A percentile compares a stretch with the other conserved stretches of the same genome.
Conservation (phyloP, 1,140 invertebrate species). For the Bombyx mori region ASM3026992v2 NC_085130.1:12295001-12295500, state of each 20-base stretch:
- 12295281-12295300: slow-evolving; percentile 8
- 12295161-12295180: slow-evolving; percentile 53
- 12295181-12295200: too few species aligned
- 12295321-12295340: slow-evolving; percentile 3
- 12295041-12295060: too few species aligned
- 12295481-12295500: neutral
- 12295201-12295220: slow-evolving; percentile 11
- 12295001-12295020: too few species aligned
- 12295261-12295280: slow-evolving; percentile 10
- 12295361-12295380: slow-evolving; percentile 4
- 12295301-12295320: slow-evolving; percentile 4
- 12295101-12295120: too few species aligned
- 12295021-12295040: too few species aligned
- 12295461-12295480: neutral
- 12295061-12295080: too few species aligned
- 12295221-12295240: slow-evolving; percentile 7
- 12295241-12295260: slow-evolving; percentile 9
- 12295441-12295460: neutral
- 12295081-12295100: too few species aligned
- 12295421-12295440: neutral
- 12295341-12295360: slow-evolving; percentile 9
- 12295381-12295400: too few species aligned
- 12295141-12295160: slow-evolving; percentile 39
- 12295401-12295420: too few species aligned
- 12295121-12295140: too few species aligned